Evolutionary conservation across 2,888 invertebrate species (phyloP).

Genomic region (Nomada flava): DNA sequence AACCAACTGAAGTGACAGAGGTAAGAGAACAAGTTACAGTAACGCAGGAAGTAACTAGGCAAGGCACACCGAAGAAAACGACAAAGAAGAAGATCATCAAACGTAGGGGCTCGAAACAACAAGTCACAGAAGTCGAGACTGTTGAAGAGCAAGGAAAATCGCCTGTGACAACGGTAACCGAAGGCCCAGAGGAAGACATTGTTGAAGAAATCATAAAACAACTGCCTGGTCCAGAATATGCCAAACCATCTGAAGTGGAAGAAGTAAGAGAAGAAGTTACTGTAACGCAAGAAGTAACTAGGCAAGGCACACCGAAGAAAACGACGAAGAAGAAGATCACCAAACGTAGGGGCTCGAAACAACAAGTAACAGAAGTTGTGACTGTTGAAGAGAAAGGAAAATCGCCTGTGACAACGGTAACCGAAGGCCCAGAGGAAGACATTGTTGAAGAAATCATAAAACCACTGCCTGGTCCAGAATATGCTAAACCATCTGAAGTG

Average conservation of each 20-base stretch:
- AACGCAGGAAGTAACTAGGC: slow-evolving; percentile 72
- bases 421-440: slow-evolving; percentile 80
- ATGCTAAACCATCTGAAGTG: slow-evolving; percentile 70
- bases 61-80: slow-evolving; percentile 70
- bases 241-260: slow-evolving; percentile 73
- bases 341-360: slow-evolving; percentile 61
- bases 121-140: slow-evolving; percentile 74
- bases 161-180: slow-evolving; percentile 80
- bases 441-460: slow-evolving; percentile 32
- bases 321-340: slow-evolving; percentile 64
- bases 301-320: slow-evolving; percentile 67
- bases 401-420: slow-evolving; percentile 40
- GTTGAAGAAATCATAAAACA: not conserved
- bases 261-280: slow-evolving; percentile 54
- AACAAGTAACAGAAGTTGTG: slow-evolving; percentile 55
- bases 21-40: slow-evolving; percentile 46
- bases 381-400: slow-evolving; percentile 77
- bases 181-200: slow-evolving; percentile 81
- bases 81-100: slow-evolving; percentile 80
- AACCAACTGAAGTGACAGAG: slow-evolving; percentile 77
- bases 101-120: slow-evolving; percentile 70
- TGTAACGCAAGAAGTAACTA: slow-evolving; percentile 72
- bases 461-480: slow-evolving; percentile 68
- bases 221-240: slow-evolving; percentile 64
- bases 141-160: slow-evolving; percentile 64